Base-by-base conservation (phyloP, 2,113 vertebrate genomes). In the Theristicus caerulescens region DNA sequence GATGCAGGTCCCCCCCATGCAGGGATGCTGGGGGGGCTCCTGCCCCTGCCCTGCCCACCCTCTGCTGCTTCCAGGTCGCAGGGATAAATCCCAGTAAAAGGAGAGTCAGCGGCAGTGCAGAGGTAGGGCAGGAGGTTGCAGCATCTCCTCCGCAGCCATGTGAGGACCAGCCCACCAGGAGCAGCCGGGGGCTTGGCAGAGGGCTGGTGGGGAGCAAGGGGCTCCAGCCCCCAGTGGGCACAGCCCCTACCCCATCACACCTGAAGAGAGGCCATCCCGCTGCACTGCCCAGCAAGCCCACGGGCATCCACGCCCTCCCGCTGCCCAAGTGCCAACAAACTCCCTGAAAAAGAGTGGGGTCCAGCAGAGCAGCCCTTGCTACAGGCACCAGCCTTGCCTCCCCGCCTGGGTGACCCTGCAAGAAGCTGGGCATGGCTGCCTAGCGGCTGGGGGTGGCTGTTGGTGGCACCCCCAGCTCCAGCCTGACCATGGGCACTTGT, bases 251-350 rank as follows among this genome's bases (percentile, higher is more conserved):
- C 7, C 69, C 8, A 9, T 44, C 15, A 25, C 22, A 25, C 18
- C 36, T 80, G 86, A 64, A 86, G 51, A 77, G 16, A 67, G 13
- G 71, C 21, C 59, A 71, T 38, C 24, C 40, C 27, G 6, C 26
- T 24, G 5, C 0, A 0, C 32, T 81, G 42, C 21, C 62, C 36
- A 58, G 55, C 26, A 85, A 85, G 73, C 10, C 7, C 19, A 25
- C 1, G 2, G 44, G 25, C 25, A 71, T 62, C 14, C 6, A 3
- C 90, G 70, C 11, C 51, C 15, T 74, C 27, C 11, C 0, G 0
- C 31, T 62, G 79, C 13, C 44, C 78, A 54, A 62, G 16, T 6
- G 32, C 66, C 18, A 76, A 51, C 27, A 71, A 92, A 88, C 17
- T 90, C 82, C 42, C 62, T 55, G 38, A 51, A 74, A 83, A 93